Evolutionary conservation across 2,888 invertebrate species (phyloP), one percentile per base, ranked within the genome.

Genomic region (Pogonocherus hispidulus): DNA sequence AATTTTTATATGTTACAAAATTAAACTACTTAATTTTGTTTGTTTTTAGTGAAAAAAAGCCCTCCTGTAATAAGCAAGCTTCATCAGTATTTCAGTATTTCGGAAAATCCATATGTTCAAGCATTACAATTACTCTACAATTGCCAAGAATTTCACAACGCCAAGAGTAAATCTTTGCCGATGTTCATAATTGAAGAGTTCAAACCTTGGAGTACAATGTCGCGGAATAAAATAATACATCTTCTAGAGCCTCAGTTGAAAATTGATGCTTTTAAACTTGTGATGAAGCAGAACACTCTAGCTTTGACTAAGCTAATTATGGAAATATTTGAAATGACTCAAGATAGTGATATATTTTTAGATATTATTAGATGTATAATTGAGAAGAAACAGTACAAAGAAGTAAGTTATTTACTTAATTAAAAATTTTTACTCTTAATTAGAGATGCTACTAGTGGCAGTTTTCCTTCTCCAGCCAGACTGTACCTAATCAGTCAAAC

Each of bases 231-330:
- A 52, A 87, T 87, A 75, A 86, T 84, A 74, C 86, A 87, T 72
- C 84, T 84, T 80, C 86, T 89, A 78, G 87, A 83, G 65, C 82
- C 76, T 78, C 84, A 90, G 70, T 81, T 93, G 27, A 93, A 94
- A 85, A 84, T 91, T 79, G 90, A 91, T 72, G 92, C 93, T 60
- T 94, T 94, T 85, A 90, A 90, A 81, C 88, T 94, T 77, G 89
- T 93, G 11, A 89, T 87, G 73, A 90, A 88, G 71, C 93, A 94
- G 78, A 91, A 91, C 71, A 89, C 91, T 79, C 86, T 89, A 68
- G 84, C 88, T 27, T 88, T 94, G 56, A 88, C 91, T 57, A 90
- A 89, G 80, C 83, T 92, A 47, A 87, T 93, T 75, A 87, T 90
- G 11, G 87, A 89, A 73, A 87, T 90, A 20, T 95, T 91, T 82